Evolutionary conservation across 2,797 vertebrate species (phyloP), one percentile per base, ranked within the genome.

Genomic region (Aphelocoma californica): DNA sequence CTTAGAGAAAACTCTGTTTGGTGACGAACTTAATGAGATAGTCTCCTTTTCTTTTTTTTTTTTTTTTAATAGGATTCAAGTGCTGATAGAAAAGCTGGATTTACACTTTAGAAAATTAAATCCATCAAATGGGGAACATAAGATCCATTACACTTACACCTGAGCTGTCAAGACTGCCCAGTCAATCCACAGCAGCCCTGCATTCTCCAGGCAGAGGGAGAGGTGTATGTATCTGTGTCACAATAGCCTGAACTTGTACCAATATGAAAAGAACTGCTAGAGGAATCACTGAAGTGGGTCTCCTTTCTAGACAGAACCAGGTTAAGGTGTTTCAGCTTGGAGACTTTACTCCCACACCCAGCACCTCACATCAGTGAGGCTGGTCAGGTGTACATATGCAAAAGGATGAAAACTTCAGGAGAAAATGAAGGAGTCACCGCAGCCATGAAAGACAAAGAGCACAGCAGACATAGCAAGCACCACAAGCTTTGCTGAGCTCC

Each of bases 381-480:
- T 77, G 36, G 34, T 64, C 38, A 77, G 7, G 26, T 32, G 29
- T 18, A 38, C 20, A 7, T 4, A 44, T 1, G 16, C 20, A 38
- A 71, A 92, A 57, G 19, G 29, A 82, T 16, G 23, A 34, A 70
- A 77, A 58, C 16, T 75, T 18, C 56, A 70, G 31, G 51, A 71
- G 53, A 77, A 89, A 84, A 51, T 2, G 1, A 48, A 26, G 20
- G 32, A 88, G 28, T 75, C 2, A 0, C 67, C 82, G 23, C 56
- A 89, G 45, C 17, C 40, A 60, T 3, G 23, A 70, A 79, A 81
- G 47, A 60, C 64, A 36, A 23, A 81, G 24, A 58, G 38, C 9
- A 3, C 60, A 82, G 56, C n/a, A 92, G 26, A 38, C 40, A 21
- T 3, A 81, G 36, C 0, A 13, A 0, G 0, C 28, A 31, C 20